Conservation (phyloP, 2,888 invertebrate species). For the Phasia obesa region DNA sequence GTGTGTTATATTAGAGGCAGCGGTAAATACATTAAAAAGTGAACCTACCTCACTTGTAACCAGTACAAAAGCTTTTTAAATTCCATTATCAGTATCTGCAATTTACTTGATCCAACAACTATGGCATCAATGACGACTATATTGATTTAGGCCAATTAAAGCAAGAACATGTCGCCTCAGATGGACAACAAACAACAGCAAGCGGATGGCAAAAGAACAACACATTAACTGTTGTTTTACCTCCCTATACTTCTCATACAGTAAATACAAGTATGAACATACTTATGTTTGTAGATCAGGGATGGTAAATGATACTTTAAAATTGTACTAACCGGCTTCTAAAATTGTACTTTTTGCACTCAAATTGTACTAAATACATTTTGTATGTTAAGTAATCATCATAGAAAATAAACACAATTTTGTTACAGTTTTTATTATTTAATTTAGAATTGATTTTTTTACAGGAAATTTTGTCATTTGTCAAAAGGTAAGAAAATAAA, state of each 20-base stretch:
- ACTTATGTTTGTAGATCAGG: too few relatives aligned
- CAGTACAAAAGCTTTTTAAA: slow-evolving; percentile 37
- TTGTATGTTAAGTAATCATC: too few relatives aligned
- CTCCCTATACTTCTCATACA: slow-evolving; percentile 5
- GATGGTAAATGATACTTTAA: too few relatives aligned
- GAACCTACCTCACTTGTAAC: slow-evolving; percentile 11
- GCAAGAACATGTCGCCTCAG: slow-evolving; percentile 44
- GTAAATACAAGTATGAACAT: neutral
- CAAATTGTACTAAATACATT: too few relatives aligned
- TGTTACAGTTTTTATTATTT: too few relatives aligned
- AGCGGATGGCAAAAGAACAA: slow-evolving; percentile 29
- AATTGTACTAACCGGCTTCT: too few relatives aligned
- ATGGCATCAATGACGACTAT: slow-evolving; percentile 52
- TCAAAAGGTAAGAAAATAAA: too few relatives aligned
- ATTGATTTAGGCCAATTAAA: slow-evolving; percentile 63
- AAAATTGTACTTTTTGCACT: too few relatives aligned
- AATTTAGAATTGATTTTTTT: too few relatives aligned
- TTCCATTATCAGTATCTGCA: slow-evolving; percentile 50
- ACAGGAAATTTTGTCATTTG: too few relatives aligned
- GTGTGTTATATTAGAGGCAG: neutral
- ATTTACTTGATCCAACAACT: slow-evolving; percentile 55
- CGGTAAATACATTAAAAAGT: slow-evolving; percentile 33
- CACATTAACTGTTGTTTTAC: slow-evolving; percentile 24
- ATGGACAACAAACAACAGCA: slow-evolving; percentile 43
- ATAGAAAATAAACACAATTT: too few relatives aligned